These are phyloP conservation scores for Tetragonula carbonaria DNA, from an alignment of 2,888 invertebrate species.

Conservation along the genomic window DNA sequence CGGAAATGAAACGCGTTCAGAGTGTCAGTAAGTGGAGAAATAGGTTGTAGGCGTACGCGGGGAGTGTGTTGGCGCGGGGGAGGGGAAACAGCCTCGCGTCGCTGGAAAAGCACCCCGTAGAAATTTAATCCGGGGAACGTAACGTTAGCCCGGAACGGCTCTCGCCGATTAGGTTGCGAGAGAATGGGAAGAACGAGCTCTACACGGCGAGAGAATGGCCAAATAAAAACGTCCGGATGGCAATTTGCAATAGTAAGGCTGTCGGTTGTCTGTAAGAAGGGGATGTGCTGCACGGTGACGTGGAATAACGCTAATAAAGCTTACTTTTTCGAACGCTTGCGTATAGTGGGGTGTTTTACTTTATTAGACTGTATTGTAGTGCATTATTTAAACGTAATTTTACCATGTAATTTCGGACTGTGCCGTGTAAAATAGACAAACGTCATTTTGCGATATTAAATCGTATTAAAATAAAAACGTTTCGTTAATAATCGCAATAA, in stretches of 20 bases:
- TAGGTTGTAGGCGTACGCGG: not conserved
- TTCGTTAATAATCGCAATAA: no score
- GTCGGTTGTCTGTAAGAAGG: conserved; percentile 50
- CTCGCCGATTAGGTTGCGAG: conserved; percentile 73
- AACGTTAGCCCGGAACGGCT: conserved; percentile 66
- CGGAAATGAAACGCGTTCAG: not conserved
- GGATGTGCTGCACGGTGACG: not conserved
- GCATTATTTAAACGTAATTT: not conserved
- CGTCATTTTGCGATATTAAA: no score
- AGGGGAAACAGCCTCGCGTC: conserved; percentile 1
- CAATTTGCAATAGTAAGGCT: conserved; percentile 64
- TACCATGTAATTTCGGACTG: not conserved
- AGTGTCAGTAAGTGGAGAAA: not conserved
- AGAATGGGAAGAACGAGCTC: conserved; percentile 36
- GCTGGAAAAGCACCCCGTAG: conserved; percentile 45
- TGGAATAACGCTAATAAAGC: not conserved
- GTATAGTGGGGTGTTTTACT: not conserved
- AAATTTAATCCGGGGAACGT: conserved; percentile 75
- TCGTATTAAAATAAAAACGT: no score
- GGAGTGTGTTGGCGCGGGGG: not conserved
- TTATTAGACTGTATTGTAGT: not conserved
- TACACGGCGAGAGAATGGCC: conserved; percentile 53
- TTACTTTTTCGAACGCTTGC: conserved; percentile 28
- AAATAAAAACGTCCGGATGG: conserved; percentile 70
- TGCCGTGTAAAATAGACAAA: no score